Conservation (phyloP, 1,140 invertebrate species). For the Phocides pigmalion region DNA sequence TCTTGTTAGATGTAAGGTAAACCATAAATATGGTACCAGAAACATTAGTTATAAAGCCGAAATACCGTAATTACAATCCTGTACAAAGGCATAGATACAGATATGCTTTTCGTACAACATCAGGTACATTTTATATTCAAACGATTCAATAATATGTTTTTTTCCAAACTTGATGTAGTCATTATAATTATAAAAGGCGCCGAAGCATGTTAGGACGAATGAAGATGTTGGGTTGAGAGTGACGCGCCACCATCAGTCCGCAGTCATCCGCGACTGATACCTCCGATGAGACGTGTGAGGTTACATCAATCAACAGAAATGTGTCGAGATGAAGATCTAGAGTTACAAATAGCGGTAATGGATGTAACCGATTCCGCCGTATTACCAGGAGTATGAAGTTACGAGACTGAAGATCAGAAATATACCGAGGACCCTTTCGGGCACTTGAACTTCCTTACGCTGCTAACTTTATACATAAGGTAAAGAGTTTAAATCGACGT, state of each 20-base stretch:
- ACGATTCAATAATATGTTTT: too few species aligned
- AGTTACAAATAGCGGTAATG: constrained; percentile 27
- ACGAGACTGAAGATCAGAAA: background rate
- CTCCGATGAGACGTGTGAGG: constrained; percentile 10
- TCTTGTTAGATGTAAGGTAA: too few species aligned
- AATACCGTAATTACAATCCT: too few species aligned
- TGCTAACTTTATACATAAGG: too few species aligned
- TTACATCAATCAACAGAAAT: constrained; percentile 20
- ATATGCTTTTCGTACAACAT: too few species aligned
- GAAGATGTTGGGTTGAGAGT: constrained; percentile 6
- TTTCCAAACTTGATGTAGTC: background rate
- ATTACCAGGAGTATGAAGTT: constrained; percentile 29
- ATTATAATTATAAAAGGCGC: background rate
- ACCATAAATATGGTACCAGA: too few species aligned
- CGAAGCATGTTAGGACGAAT: background rate
- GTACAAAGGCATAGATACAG: too few species aligned
- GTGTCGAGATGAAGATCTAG: constrained; percentile 22
- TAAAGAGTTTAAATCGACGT: too few species aligned
- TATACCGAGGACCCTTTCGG: background rate
- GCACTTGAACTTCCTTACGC: background rate
- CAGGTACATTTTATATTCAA: too few species aligned
- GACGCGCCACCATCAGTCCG: background rate
- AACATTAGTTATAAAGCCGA: too few species aligned
- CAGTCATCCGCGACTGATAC: constrained; percentile 2
- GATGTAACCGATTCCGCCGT: constrained; percentile 13